Conservation (phyloP, 2,113 vertebrate species). For the Leptocoma aspasia region DNA sequence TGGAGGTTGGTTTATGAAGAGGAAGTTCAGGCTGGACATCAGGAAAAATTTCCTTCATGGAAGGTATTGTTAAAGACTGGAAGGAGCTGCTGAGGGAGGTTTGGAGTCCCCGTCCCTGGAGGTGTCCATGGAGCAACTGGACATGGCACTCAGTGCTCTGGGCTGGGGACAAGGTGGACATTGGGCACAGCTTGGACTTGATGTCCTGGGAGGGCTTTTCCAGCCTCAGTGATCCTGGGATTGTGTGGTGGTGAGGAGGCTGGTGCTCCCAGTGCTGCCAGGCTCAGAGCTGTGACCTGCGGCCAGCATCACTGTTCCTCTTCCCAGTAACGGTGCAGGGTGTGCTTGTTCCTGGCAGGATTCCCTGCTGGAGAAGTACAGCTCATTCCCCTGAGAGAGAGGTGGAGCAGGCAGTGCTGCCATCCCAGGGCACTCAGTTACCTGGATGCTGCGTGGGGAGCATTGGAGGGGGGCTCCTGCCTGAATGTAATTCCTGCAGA, state of each 20-base stretch:
- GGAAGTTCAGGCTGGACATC: not conserved
- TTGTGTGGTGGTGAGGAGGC: not conserved
- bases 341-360: not conserved
- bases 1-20: not conserved
- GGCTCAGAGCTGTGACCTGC: not conserved
- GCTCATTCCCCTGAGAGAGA: rapidly evolving
- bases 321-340: not conserved
- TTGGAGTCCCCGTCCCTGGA: not conserved
- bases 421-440: not conserved
- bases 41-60: not conserved
- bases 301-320: not conserved
- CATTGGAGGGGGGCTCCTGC: not conserved
- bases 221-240: not conserved
- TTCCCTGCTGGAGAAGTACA: not conserved
- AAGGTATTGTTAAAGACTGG: not conserved
- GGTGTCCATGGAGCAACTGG: rapidly evolving
- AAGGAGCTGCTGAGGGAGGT: not conserved
- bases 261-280: not conserved
- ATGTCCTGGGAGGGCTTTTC: not conserved
- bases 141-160: not conserved
- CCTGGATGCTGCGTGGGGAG: not conserved
- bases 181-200: rapidly evolving
- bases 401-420: not conserved
- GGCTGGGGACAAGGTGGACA: not conserved
- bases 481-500: not conserved